Base-by-base conservation (phyloP, 2,888 invertebrate genomes). In the Lordiphosa andalusiaca region DNA sequence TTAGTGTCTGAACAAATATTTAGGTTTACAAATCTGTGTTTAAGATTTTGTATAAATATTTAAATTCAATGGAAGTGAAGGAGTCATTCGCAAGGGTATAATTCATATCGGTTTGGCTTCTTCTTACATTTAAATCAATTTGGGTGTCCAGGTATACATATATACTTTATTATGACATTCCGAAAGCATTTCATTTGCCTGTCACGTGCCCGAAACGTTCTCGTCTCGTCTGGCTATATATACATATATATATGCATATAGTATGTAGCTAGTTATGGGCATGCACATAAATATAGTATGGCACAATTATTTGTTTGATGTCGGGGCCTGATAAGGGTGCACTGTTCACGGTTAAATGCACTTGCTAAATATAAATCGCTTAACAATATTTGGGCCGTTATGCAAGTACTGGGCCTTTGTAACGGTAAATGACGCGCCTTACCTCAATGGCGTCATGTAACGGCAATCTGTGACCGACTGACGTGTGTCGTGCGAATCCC, bases 151-250 rank as follows among this genome's bases (percentile, higher is more conserved):
- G 67, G 69, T 59, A 63, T 64, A 55, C 69, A 62, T 59, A 63
- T 64, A 55, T 71, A 62, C 66, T 50, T 63, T 64, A 63, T 63
- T 64, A 63, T 69, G 63, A 66, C 74, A 78, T 74, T 74, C 78
- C 42, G 47, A 23, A 38, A 46, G 66, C 55, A 72, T 60, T 59
- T 66, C 60, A 83, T 75, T 83, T 60, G 63, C 60, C 44, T 49
- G 63, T 70, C 76, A 83, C 83, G 76, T 76, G 76, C 80, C 64
- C 9, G 44, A 47, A 41, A 48, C 38, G 12, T 49, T 50, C 25
- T 44, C 64, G 53, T 30, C 39, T 50, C 38, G 53, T 13, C 49
- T 13, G 46, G 48, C 51, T 55, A 12, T 55, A 16, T 16, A 16
- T 16, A 16, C 16, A 16, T 16, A 2, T 16, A 16, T n/a, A n/a